Conservation (phyloP, 2,797 vertebrate species). For the Rhodeus uyekii region DNA sequence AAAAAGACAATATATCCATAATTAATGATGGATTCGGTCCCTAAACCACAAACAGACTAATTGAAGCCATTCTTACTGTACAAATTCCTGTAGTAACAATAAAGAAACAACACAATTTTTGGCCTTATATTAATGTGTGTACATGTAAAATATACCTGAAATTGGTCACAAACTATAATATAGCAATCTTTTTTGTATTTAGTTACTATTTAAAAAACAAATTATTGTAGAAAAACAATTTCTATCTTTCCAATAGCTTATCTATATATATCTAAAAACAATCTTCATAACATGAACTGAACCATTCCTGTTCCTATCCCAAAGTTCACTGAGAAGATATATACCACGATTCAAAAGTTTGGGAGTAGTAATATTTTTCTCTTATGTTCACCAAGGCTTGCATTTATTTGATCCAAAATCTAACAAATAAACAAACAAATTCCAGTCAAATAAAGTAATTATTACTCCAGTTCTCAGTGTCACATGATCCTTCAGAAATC, state of each 20-base stretch:
- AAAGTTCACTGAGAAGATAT: background rate
- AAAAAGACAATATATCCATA: background rate
- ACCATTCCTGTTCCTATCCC: background rate
- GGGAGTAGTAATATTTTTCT: background rate
- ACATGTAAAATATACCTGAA: constrained; percentile 74
- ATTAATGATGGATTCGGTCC: constrained; percentile 18
- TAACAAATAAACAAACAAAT: background rate
- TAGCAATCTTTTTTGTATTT: constrained; percentile 21
- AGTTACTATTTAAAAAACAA: constrained; percentile 4
- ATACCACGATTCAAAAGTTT: background rate
- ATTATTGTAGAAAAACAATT: constrained; percentile 5
- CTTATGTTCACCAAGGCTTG: background rate
- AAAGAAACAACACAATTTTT: constrained; percentile 68
- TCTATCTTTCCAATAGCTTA: too few relatives aligned
- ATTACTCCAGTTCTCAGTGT: background rate
- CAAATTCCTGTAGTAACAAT: constrained; percentile 61
- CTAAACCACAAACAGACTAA: constrained; percentile 17
- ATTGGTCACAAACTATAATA: constrained; percentile 63
- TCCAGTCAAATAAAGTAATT: too few relatives aligned
- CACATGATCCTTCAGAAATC: background rate
- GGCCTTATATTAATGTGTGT: constrained; percentile 71
- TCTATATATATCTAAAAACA: background rate
- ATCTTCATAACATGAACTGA: constrained; percentile 1
- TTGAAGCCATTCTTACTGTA: constrained; percentile 11
- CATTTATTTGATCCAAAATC: background rate